A percentile compares a stretch with the other conserved stretches of the same genome.
Evolutionary conservation across 2,888 invertebrate species (phyloP).

Genomic region (Conops quadrifasciatus): DNA sequence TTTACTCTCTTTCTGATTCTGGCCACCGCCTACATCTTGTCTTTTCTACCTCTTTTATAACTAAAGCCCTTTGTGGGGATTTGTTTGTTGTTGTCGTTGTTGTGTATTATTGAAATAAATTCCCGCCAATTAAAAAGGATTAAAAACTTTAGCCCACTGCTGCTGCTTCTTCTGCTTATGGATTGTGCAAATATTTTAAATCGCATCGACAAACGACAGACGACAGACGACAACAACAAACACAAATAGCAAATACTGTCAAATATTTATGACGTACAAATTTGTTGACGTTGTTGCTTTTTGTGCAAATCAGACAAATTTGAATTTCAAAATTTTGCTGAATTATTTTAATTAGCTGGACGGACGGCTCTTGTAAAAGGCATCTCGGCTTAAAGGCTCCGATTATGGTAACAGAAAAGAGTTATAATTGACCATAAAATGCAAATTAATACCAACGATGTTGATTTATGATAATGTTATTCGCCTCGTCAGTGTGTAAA

Average conservation of each 20-base stretch:
- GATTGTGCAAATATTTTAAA: background rate
- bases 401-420: constrained; percentile 7
- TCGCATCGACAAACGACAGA: background rate
- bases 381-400: constrained; percentile 9
- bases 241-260: background rate
- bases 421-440: constrained; percentile 23
- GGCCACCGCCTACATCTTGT: too few relatives aligned
- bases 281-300: constrained; percentile 7
- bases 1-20: too few relatives aligned
- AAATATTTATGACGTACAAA: constrained; percentile 15
- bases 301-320: background rate
- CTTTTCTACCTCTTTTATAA: too few relatives aligned
- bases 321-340: constrained; percentile 38
- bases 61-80: too few relatives aligned
- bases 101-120: constrained; percentile 41
- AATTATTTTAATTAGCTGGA: constrained; percentile 42
- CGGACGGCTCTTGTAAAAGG: too few relatives aligned
- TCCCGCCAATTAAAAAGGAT: constrained; percentile 44
- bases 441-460: constrained; percentile 1
- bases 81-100: constrained; percentile 30
- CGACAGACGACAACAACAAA: background rate
- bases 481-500: background rate
- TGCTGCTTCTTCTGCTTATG: too few relatives aligned
- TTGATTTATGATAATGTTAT: too few relatives aligned
- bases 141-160: constrained; percentile 27